Percentiles rank a stretch among this genome's conserved stretches.
These are phyloP conservation scores for Crotalus tigris DNA, from an alignment of 2,113 vertebrate species.

Conservation along the genomic window DNA sequence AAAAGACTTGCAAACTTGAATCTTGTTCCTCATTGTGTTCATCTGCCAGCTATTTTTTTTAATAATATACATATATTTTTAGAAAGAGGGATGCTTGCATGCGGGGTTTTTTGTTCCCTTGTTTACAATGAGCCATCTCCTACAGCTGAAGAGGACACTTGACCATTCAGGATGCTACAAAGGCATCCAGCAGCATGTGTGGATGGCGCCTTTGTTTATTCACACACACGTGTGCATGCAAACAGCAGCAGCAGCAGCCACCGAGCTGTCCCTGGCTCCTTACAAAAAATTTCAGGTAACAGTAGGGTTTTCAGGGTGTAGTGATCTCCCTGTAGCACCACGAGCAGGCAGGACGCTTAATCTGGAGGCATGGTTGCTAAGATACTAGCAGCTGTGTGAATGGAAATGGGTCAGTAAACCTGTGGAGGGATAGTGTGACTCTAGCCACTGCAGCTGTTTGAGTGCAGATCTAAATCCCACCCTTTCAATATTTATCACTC, in stretches of 20 bases:
- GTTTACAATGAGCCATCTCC: background rate
- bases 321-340: slow-evolving; percentile 80
- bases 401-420: slow-evolving; percentile 97
- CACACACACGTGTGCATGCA: background rate
- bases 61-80: background rate
- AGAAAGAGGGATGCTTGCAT: background rate
- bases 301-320: slow-evolving; percentile 71
- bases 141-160: background rate
- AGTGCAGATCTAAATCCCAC: slow-evolving; percentile 80
- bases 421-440: slow-evolving; percentile 93
- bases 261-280: background rate
- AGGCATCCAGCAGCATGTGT: background rate
- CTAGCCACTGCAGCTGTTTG: slow-evolving; percentile 84
- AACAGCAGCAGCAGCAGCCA: background rate
- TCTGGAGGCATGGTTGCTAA: slow-evolving; percentile 99
- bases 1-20: background rate
- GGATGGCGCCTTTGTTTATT: background rate
- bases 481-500: slow-evolving; percentile 85
- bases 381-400: slow-evolving; percentile 95
- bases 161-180: background rate
- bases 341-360: slow-evolving; percentile 93
- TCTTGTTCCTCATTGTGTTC: background rate
- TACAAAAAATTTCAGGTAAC: background rate
- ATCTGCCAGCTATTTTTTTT: background rate
- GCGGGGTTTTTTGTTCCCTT: background rate